Base-by-base conservation (phyloP, 2,888 invertebrate species). In the Tetragonisca angustula region DNA sequence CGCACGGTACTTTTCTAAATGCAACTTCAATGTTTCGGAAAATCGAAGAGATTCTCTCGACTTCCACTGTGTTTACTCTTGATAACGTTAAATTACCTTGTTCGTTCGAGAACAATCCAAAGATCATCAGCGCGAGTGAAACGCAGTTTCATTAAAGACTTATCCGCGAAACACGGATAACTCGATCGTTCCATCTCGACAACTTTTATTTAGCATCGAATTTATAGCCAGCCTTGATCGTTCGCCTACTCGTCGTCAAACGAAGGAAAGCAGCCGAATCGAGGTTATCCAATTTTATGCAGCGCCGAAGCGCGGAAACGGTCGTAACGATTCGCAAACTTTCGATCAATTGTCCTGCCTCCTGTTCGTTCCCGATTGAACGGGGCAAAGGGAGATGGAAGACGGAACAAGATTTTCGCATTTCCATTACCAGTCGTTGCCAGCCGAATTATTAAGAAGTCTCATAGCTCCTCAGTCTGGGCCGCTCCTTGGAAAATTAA, bases 321-420 rank as follows among this genome's bases (percentile, higher is more conserved):
- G 19, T 13, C 59, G 52, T 70, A 64, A 84, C 52, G 32, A 49
- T 73, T 67, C 64, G 27, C 71, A 24, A 59, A 62, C 32, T 75
- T 75, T 71, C 80, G 68, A 84, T 81, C 81, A 76, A 67, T 59
- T 32, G 68, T 43, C 50, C 21, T 32, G 43, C 36, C 52, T 19
- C 19, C 6, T 15, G 50, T 6, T 11, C 50, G 32, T 59, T 21
- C 15, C 24, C 13, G 62, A n/a, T 19, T 21, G 17, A 43, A n/a
- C 54, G n/a, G 36, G 4, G 11, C 9, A 27, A n/a, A 49, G 61
- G 73, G 2, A 9, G 43, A 9, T 0, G 36, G 43, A 43, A 43
- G 9, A 71, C 80, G 83, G 72, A 78, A 85, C 76, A 5, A 56
- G n/a, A 21, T 65, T 87, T 72, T 84, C 76, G 65, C 83, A 76